Evolutionary conservation across 2,113 vertebrate genomes (phyloP).

Genomic region (Sinocyclocheilus grahami): DNA sequence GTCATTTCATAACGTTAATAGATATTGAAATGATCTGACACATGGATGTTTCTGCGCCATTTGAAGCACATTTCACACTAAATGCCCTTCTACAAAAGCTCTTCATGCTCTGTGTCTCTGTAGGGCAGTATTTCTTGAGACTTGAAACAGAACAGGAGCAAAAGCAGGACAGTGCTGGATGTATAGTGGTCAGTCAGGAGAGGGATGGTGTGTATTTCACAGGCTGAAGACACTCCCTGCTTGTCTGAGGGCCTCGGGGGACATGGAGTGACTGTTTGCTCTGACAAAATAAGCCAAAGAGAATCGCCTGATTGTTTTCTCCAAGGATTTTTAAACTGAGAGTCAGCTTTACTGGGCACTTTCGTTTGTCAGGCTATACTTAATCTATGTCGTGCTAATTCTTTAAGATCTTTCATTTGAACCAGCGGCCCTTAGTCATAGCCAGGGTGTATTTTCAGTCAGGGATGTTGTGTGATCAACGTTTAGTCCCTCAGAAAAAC

Average conservation of each 20-base stretch:
- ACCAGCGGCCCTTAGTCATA: not conserved
- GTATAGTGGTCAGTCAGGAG: conserved; percentile 11
- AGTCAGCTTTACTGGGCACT: conserved; percentile 37
- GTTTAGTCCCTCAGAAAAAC: not conserved
- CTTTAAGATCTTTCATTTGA: not conserved
- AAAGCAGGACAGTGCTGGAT: conserved; percentile 2
- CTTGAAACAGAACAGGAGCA: not conserved
- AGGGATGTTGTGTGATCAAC: not conserved
- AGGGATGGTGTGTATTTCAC: conserved; percentile 4
- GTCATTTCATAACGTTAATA: too few relatives aligned
- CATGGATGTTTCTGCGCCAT: not conserved
- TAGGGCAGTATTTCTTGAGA: not conserved
- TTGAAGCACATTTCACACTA: not conserved
- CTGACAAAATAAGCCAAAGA: conserved; percentile 40
- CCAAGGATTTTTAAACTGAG: not conserved
- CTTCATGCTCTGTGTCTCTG: not conserved
- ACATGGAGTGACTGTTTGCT: conserved; percentile 18
- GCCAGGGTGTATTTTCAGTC: not conserved
- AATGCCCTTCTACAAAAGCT: not conserved
- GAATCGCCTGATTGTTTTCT: too few relatives aligned
- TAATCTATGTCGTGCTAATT: not conserved
- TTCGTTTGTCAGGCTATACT: conserved; percentile 8
- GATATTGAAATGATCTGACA: not conserved
- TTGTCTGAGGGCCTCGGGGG: not conserved
- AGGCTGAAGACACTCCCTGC: not conserved